Evolutionary conservation across 2,797 vertebrate species (phyloP).

Genomic region (Microctenopoma stevenorrisi): DNA sequence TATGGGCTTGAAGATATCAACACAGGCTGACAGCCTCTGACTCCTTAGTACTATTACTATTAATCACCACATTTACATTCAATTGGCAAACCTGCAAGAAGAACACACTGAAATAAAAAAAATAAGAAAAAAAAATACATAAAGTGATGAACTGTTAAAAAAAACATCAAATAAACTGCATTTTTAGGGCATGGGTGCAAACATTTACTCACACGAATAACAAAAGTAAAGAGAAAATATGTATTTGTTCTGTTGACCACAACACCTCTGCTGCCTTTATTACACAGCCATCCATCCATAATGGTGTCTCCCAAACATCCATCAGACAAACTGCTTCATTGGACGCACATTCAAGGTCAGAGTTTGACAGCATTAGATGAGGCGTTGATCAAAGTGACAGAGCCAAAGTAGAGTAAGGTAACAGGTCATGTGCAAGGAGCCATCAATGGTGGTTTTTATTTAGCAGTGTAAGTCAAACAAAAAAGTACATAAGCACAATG

Average conservation of each 20-base stretch:
- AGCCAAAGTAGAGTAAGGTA: constrained; percentile 39
- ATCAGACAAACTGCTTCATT: constrained; percentile 30
- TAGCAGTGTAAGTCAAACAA: neutral
- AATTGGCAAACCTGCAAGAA: no score
- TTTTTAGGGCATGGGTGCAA: neutral
- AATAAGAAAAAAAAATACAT: no score
- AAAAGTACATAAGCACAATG: neutral
- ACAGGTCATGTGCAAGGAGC: constrained; percentile 16
- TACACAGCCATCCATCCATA: constrained; percentile 13
- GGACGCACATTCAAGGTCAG: constrained; percentile 28
- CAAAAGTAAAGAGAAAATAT: constrained; percentile 26
- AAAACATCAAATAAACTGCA: no score
- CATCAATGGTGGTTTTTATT: neutral
- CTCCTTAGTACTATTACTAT: neutral
- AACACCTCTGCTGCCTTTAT: constrained; percentile 14
- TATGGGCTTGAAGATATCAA: neutral
- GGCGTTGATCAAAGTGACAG: constrained; percentile 48
- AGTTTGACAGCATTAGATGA: constrained; percentile 28
- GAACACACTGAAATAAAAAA: no score
- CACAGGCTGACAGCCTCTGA: neutral
- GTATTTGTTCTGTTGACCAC: constrained; percentile 16
- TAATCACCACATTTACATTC: neutral
- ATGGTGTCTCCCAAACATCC: constrained; percentile 18
- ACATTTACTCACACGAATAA: constrained; percentile 17
- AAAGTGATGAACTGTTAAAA: no score